phyloP scores from a whole-genome alignment of 1,140 invertebrate species.

The Cyrtorhinus lividipennis region DNA sequence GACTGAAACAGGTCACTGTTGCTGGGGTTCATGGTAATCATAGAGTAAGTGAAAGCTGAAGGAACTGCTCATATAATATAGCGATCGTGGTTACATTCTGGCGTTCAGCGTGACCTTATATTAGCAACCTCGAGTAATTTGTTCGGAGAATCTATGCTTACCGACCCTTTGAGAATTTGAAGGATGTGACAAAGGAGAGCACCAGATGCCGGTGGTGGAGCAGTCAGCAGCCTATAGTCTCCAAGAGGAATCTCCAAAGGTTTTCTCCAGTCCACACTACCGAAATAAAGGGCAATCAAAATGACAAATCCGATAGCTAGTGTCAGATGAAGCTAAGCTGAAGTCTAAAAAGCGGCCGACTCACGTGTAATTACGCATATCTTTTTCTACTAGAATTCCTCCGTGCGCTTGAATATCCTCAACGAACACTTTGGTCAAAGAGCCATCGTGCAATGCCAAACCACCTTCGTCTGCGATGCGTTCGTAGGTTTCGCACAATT shows the following conservation, averaged over 20 bases:
- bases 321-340: background rate
- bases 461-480: conserved; percentile 53
- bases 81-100: no score
- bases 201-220: conserved; percentile 67
- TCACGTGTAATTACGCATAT: conserved; percentile 35
- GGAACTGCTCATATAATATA: no score
- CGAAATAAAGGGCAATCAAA: background rate
- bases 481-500: conserved; percentile 54
- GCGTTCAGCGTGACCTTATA: no score
- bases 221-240: conserved; percentile 48
- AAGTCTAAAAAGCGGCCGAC: no score
- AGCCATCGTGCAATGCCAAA: conserved; percentile 62
- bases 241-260: conserved; percentile 41
- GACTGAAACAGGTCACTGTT: no score
- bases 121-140: no score
- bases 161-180: conserved; percentile 53
- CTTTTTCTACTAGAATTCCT: conserved; percentile 55
- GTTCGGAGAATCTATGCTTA: no score
- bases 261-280: conserved; percentile 46
- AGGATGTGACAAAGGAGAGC: conserved; percentile 62
- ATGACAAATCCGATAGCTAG: background rate
- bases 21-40: no score
- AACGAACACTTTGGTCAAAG: conserved; percentile 46
- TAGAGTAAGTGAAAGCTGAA: no score
- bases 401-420: conserved; percentile 55